Conservation (phyloP, 2,113 vertebrate species). For the Perca schrenkii region DNA sequence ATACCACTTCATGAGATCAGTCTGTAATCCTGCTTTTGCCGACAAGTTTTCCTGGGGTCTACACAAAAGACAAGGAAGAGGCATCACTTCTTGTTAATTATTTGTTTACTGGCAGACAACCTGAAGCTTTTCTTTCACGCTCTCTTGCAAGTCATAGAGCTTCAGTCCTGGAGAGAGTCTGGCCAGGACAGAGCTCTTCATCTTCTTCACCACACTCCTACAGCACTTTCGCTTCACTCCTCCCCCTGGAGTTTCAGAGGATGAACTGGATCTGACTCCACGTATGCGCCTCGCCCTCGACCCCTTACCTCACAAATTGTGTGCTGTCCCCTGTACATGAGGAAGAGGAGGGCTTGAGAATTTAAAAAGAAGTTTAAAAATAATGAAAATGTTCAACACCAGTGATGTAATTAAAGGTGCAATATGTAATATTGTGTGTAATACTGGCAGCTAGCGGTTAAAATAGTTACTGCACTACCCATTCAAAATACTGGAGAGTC, state of each 20-base stretch:
- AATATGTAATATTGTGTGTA: too few species aligned
- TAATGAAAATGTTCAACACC: too few species aligned
- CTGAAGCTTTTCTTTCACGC: accelerated
- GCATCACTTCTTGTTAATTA: too few species aligned
- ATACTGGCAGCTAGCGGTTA: too few species aligned
- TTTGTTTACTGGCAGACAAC: background rate
- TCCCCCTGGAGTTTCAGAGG: constrained; percentile 75
- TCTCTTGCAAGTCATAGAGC: constrained; percentile 75
- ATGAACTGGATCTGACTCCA: constrained; percentile 80
- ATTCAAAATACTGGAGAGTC: too few species aligned
- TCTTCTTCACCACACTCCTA: constrained; percentile 85
- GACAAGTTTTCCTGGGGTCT: too few species aligned
- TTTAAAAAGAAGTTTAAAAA: background rate
- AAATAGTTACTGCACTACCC: too few species aligned
- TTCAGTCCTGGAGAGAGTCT: constrained; percentile 83
- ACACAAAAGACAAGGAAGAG: too few species aligned
- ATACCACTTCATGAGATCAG: accelerated
- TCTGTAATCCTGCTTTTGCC: accelerated
- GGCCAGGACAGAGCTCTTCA: constrained; percentile 86
- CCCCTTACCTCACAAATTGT: constrained; percentile 66
- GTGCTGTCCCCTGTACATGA: constrained; percentile 39
- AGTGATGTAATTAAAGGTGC: too few species aligned
- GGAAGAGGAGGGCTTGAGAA: too few species aligned
- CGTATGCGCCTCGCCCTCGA: constrained; percentile 12
- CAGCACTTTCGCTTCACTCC: constrained; percentile 82